Conservation (phyloP, 2,888 invertebrate species). For the Anodontia alba region DNA sequence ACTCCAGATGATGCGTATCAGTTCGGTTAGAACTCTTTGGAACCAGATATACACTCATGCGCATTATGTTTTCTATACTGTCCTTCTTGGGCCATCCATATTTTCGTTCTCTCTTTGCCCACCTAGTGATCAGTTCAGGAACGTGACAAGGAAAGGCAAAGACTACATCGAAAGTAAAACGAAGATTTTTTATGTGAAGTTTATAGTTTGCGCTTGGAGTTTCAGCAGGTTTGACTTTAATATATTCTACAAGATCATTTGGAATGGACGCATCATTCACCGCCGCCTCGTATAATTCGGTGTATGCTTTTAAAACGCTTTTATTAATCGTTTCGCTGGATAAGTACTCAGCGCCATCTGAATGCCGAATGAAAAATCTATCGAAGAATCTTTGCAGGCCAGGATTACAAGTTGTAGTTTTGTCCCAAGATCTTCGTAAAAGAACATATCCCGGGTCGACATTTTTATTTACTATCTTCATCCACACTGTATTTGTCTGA, state of each 20-base stretch:
- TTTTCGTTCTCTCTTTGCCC: background rate
- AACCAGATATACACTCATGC: background rate
- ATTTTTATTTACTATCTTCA: background rate
- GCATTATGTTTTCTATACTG: background rate
- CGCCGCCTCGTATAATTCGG: too few relatives aligned
- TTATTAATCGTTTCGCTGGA: background rate
- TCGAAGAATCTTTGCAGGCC: background rate
- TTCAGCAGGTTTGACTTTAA: background rate
- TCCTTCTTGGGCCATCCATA: background rate
- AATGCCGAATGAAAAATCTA: background rate
- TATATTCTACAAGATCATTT: background rate
- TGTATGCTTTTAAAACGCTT: background rate
- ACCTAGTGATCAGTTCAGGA: background rate
- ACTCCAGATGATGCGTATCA: background rate
- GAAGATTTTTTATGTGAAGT: background rate
- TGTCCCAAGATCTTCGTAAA: background rate
- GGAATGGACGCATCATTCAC: too few relatives aligned
- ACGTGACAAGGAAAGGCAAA: background rate
- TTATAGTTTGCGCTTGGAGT: background rate
- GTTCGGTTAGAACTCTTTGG: background rate
- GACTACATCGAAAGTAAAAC: background rate
- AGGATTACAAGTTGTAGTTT: background rate
- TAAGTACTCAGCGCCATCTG: background rate
- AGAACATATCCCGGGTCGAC: background rate
- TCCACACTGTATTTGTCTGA: background rate